These are phyloP conservation scores for Acrossocheilus wenchowensis DNA, from an alignment of 2,797 vertebrate genomes.

Conservation along the genomic window DNA sequence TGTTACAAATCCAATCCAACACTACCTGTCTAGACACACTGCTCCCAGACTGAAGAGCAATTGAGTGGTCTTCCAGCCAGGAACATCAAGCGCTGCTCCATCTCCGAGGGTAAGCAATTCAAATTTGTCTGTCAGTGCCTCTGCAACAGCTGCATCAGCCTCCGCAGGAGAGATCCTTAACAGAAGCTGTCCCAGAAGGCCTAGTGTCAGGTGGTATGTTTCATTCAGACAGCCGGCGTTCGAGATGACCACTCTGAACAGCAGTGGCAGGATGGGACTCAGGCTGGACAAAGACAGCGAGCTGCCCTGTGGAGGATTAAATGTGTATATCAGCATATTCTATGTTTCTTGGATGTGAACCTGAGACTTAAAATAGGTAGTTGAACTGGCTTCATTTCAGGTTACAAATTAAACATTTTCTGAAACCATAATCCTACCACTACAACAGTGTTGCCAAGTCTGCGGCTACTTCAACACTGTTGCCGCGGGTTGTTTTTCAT, in stretches of 20 bases:
- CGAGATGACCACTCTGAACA: slow-evolving; percentile 95
- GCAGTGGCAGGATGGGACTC: slow-evolving; percentile 90
- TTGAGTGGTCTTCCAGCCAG: slow-evolving; percentile 95
- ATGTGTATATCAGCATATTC: neutral
- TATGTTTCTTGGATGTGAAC: neutral
- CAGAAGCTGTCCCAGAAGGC: slow-evolving; percentile 92
- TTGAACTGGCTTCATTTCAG: neutral
- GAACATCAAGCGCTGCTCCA: slow-evolving; percentile 71
- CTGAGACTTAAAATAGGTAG: neutral
- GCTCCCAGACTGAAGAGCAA: slow-evolving; percentile 95
- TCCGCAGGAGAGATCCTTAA: slow-evolving; percentile 86
- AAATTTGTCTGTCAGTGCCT: slow-evolving; percentile 89
- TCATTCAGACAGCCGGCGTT: slow-evolving; percentile 97
- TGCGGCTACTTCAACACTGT: neutral
- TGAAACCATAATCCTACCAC: neutral
- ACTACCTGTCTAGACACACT: slow-evolving; percentile 94
- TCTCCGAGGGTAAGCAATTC: slow-evolving; percentile 83
- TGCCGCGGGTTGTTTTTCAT: neutral
- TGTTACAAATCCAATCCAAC: neutral
- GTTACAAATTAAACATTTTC: neutral
- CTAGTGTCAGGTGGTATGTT: slow-evolving; percentile 93
- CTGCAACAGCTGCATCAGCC: slow-evolving; percentile 87
- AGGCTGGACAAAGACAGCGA: slow-evolving; percentile 84
- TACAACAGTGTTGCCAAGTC: neutral
- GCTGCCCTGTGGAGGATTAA: slow-evolving; percentile 76